These are phyloP conservation scores for Melanerpes formicivorus DNA, from an alignment of 2,113 vertebrate species.

Conservation along the genomic window DNA sequence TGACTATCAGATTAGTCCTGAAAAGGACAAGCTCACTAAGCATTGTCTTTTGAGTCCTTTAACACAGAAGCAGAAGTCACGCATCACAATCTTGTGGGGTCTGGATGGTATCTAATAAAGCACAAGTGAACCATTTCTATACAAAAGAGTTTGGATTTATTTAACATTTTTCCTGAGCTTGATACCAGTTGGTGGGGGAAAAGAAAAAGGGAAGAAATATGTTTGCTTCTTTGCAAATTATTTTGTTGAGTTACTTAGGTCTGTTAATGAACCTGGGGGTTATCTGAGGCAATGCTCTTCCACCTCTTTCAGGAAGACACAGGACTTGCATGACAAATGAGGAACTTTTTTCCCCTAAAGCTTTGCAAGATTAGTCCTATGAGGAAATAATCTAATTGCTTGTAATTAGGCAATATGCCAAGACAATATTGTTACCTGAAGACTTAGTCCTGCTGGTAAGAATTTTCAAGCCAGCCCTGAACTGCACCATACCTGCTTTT, in stretches of 20 bases:
- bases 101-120: not conserved
- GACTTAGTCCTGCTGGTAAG: not conserved
- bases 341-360: not conserved
- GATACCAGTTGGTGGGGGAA: not conserved
- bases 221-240: not conserved
- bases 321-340: not conserved
- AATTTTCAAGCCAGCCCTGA: not conserved
- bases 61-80: not conserved
- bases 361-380: rapidly evolving
- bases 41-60: not conserved
- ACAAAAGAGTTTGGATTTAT: not conserved
- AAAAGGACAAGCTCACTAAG: not conserved
- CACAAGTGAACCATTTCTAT: not conserved
- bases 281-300: not conserved
- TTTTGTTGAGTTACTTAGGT: not conserved
- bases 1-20: too few relatives aligned
- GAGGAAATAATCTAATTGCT: not conserved
- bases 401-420: not conserved
- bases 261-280: not conserved
- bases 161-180: not conserved
- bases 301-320: not conserved
- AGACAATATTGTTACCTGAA: rapidly evolving
- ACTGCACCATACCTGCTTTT: not conserved
- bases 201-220: not conserved
- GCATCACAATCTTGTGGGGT: not conserved